Base-by-base conservation (phyloP, 2,797 vertebrate genomes). In the Falco novaeseelandiae region DNA sequence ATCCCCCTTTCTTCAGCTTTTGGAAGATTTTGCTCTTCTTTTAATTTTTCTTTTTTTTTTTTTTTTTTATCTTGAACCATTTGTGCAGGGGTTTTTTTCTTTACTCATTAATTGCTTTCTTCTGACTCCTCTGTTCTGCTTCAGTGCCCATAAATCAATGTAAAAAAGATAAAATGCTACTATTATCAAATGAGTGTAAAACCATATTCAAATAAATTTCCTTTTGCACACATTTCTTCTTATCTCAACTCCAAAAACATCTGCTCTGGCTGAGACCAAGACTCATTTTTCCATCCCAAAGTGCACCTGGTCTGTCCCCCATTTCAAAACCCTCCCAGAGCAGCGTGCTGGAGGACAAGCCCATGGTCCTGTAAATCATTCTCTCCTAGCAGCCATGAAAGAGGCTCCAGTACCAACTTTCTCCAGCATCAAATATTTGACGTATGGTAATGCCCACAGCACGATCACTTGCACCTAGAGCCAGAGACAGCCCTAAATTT, bases 101-200 rank as follows among this genome's bases (percentile, higher is more conserved):
- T 95, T 92, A 78, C 92, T 97, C 90, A 55, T 96, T 97, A 97
- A 97, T 97, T 98, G 95, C 89, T 96, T 96, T 94, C 94, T 96
- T 78, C 96, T 72, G 81, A 96, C 87, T 97, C 71, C 85, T 87
- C 94, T 94, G 93, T 96, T 97, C 96, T 96, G 93, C 93, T 95
- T 91, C 80, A 48, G 63, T 52, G 95, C 96, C 89, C 96, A 98
- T 96, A 97, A 97, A 98, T 97, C 97, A 98, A 79, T 49, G 93
- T 95, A 92, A 96, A 96, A 82, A 96, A 96, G 96, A 97, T 97
- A 96, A 96, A 97, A 95, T 63, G 93, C 90, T 93, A 82, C 96
- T 96, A 96, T 97, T 97, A 97, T 82, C 83, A 97, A 98, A 96
- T 10, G 29, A 96, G 77, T 92, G 67, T 97, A 97, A 97, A 97